Base-by-base conservation (phyloP, 2,113 vertebrate species). In the Pungitius pungitius region DNA sequence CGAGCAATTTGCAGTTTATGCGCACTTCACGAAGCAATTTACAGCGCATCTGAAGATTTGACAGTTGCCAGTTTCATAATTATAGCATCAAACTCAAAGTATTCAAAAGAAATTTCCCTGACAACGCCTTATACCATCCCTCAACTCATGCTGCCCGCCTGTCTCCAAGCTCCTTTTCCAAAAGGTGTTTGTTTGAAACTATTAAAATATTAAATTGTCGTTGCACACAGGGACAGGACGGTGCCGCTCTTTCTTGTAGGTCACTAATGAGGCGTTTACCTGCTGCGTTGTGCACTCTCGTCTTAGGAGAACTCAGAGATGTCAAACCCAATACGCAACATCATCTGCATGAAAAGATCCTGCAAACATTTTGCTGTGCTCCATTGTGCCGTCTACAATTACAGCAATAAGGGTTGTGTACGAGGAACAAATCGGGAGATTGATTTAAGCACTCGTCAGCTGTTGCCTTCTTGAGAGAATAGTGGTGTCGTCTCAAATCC, bases 361-460 rank as follows among this genome's bases (percentile, higher is more conserved):
- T 63, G 57, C 58, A 67, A 73, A 56, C 61, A 68, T 58, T n/a
- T 66, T 61, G 62, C 6, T 37, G 11, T 52, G 69, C 83, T 75
- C 73, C 47, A 47, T 68, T 80, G 70, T 75, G 39, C 51, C 26
- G 1, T 66, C n/a, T 54, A 17, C 49, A 68, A 82, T 85, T 58
- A 42, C 65, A 61, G 37, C 69, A 64, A 73, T 65, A 77, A 67
- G 51, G 47, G 62, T 37, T 40, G 47, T 68, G 55, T 69, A 45
- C 6, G 11, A 66, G 42, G 65, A 43, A 72, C 33, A 71, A 77
- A 78, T 82, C 75, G 52, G n/a, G 14, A 60, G 40, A 78, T 74
- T 86, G 69, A 87, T 86, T 73, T 59, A 54, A 52, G 63, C 47
- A 24, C 68, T 59, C 54, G 45, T 78, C 75, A 63, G 70, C 60